Evolutionary conservation across 2,113 vertebrate genomes (phyloP).

Genomic region (Mesitornis unicolor): DNA sequence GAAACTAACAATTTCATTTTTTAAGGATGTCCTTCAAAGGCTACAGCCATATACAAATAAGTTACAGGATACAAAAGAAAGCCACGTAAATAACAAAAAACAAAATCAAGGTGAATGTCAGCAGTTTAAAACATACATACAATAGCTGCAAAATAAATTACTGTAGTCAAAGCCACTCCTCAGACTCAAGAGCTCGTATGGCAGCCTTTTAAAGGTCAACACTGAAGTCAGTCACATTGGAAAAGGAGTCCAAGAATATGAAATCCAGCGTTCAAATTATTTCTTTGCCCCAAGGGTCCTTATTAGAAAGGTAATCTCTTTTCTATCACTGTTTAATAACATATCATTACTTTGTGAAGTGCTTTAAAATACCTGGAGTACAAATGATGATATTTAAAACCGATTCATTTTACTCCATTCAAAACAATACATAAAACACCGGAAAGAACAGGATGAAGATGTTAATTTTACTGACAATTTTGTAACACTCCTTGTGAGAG

Average conservation of each 20-base stretch:
- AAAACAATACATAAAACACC: neutral
- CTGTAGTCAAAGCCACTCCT: constrained; percentile 22
- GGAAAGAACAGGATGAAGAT: neutral
- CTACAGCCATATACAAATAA: neutral
- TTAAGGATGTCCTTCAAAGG: constrained; percentile 36
- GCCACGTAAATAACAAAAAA: constrained; percentile 7
- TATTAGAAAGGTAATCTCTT: constrained; percentile 50
- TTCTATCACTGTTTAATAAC: constrained; percentile 44
- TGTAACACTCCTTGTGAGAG: neutral
- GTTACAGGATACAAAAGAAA: neutral
- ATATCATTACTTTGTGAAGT: constrained; percentile 21
- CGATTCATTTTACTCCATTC: neutral
- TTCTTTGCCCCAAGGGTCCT: constrained; percentile 30
- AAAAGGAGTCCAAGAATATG: constrained; percentile 7
- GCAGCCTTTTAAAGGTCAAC: constrained; percentile 49
- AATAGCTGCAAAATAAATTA: constrained; percentile 37
- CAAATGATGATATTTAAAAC: constrained; percentile 26
- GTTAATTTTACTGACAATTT: constrained; percentile 30
- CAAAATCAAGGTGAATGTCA: constrained; percentile 27
- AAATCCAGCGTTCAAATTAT: neutral
- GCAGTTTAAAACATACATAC: constrained; percentile 31
- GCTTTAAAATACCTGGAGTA: constrained; percentile 28
- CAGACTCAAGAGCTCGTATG: constrained; percentile 14
- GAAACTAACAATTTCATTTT: neutral
- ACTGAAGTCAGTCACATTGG: neutral